Evolutionary conservation across 37 sponge, comb jelly and placozoan genomes (phyloP), one percentile per base, ranked within the genome.

Genomic region (Geodia barretti): DNA sequence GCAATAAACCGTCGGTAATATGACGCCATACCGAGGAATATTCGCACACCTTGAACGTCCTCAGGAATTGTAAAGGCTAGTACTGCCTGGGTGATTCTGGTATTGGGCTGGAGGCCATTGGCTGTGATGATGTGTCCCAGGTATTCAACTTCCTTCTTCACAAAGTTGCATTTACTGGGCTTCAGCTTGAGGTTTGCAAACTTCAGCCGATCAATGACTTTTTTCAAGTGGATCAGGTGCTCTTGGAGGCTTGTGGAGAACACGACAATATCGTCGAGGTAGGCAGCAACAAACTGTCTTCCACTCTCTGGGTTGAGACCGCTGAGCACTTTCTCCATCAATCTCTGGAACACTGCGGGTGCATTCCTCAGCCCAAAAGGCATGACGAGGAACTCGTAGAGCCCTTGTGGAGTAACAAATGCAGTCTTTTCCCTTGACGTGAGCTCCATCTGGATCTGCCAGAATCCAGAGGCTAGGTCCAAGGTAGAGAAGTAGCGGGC

Each of bases 341-440:
- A 60, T 30, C 90, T 36, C 60, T 89, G 90, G 60, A 89, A 89
- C 19, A 79, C 80, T 7, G 85, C 79, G 28, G 87, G 91, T 3
- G 83, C 86, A 76, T 90, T 90, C 11, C 5, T 65, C 25, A 90
- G 60, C 25, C 80, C 86, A 60, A 84, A 90, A 3, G 90, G 86
- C 90, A 90, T 90, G 3, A 86, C 91, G 19, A 23, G 40, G 54
- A 90, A 90, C 42, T 90, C 83, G 66, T 69, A 90, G 68, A 90
- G 33, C 1, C 87, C 81, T 47, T 90, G 70, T 2, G 66, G 75
- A 5, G 82, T 85, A 35, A 72, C 59, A 38, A 85, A 85, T 5
- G 81, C 90, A 3, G 90, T 90, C 67, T 90, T 90, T 72, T 90
- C 86, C 33, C 59, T 63, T 17, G 75, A 32, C 1, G 37, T 34